Evolutionary conservation across 2,113 vertebrate genomes (phyloP).

Genomic region (Trematocara nigrifrons): DNA sequence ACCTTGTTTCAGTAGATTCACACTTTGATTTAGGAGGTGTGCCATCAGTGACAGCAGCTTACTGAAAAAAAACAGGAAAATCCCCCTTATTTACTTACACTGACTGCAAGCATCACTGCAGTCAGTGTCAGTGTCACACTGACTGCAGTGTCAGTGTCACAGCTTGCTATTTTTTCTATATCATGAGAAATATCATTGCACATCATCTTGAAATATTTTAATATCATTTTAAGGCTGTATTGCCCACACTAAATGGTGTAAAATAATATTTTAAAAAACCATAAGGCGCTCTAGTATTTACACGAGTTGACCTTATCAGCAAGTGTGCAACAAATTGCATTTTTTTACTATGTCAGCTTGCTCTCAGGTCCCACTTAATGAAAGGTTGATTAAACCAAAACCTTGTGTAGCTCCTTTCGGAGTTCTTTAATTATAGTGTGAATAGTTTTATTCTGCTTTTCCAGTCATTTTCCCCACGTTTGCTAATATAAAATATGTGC

Average conservation of each 20-base stretch:
- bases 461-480: accelerated
- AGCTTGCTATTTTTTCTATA: neutral
- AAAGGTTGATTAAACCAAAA: neutral
- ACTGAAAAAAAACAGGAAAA: neutral
- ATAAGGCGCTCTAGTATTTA: neutral
- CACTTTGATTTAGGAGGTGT: neutral
- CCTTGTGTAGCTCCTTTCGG: neutral
- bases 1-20: neutral
- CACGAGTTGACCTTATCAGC: neutral
- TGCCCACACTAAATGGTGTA: neutral
- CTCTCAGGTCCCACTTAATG: neutral
- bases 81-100: neutral
- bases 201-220: neutral
- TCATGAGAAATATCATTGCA: neutral
- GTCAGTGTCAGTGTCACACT: too few relatives aligned
- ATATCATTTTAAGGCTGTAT: neutral
- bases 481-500: neutral
- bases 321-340: neutral
- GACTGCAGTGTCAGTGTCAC: too few relatives aligned
- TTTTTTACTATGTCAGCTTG: neutral
- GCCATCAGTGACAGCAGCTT: neutral
- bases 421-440: neutral
- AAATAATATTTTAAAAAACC: accelerated
- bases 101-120: neutral
- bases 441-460: neutral